These are phyloP conservation scores for Balaeniceps rex DNA, from an alignment of 2,113 vertebrate genomes.

Conservation along the genomic window DNA sequence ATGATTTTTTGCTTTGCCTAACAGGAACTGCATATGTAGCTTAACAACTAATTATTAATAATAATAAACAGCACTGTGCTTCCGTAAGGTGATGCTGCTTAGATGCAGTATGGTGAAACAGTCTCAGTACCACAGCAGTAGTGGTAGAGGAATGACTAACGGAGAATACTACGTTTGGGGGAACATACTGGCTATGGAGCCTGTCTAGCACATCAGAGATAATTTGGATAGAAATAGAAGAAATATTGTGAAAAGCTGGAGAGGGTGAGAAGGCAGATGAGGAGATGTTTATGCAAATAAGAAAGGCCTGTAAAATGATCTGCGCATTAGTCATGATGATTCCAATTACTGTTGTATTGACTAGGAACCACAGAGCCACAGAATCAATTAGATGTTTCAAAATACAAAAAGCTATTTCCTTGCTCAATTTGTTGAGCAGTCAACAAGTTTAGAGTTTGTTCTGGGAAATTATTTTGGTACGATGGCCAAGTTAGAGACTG, in stretches of 20 bases:
- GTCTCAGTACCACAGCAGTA: not conserved
- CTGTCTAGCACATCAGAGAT: not conserved
- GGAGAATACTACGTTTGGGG: not conserved
- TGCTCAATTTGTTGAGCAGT: conserved; percentile 18
- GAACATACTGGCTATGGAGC: not conserved
- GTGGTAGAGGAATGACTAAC: not conserved
- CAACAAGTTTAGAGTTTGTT: not conserved
- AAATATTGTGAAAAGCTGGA: not conserved
- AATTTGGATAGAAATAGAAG: not conserved
- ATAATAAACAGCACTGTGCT: not conserved
- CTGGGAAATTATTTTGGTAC: not conserved
- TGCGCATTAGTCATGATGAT: not conserved
- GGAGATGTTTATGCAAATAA: not conserved
- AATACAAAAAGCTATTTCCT: conserved; percentile 20
- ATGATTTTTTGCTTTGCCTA: not conserved
- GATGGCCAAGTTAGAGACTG: not conserved
- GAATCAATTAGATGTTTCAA: conserved; percentile 32
- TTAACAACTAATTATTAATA: not conserved
- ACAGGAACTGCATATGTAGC: not conserved
- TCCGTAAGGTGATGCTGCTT: not conserved
- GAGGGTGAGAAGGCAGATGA: not conserved
- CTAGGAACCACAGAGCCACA: not conserved
- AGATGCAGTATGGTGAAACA: not conserved
- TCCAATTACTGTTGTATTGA: conserved; percentile 18
- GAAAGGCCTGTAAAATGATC: not conserved